Percentiles rank a stretch among this genome's conserved stretches.
These are phyloP conservation scores for Cercopithecus neglectus DNA, from an alignment of 2,797 vertebrate species.

Conservation along the genomic window DNA sequence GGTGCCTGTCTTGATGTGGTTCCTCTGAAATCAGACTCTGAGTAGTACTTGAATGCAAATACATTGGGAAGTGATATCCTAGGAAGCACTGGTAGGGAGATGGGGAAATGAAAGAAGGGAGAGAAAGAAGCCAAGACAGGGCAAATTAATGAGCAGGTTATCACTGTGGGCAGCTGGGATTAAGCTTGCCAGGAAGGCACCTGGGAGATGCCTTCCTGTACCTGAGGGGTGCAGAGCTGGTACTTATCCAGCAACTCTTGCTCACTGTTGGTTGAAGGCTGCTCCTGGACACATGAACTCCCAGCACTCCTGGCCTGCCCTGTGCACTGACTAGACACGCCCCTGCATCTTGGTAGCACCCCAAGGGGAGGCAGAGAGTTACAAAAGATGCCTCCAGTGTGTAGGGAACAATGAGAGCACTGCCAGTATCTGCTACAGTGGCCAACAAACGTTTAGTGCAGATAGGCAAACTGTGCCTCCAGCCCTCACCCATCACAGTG, in stretches of 20 bases:
- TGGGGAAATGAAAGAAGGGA: neutral
- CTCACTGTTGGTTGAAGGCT: no score
- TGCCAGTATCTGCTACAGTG: neutral
- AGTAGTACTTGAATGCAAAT: neutral
- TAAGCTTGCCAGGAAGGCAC: neutral
- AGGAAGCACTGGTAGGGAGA: neutral
- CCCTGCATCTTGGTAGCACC: neutral
- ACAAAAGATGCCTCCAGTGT: neutral
- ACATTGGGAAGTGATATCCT: neutral
- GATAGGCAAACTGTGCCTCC: neutral
- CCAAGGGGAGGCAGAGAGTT: neutral
- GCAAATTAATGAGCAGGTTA: neutral
- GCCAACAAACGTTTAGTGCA: neutral
- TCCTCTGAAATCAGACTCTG: neutral
- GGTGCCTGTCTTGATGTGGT: no score
- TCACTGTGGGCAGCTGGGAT: neutral
- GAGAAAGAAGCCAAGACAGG: neutral
- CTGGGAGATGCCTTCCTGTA: fast-evolving
- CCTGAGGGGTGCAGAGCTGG: neutral
- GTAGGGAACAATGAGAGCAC: neutral
- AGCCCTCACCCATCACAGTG: neutral
- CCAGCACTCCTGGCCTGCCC: neutral
- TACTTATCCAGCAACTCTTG: neutral
- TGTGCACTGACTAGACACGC: fast-evolving
- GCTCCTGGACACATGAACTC: neutral